Evolutionary conservation across 2,888 invertebrate species (phyloP), one percentile per base, ranked within the genome.

Genomic region (Hylaea fasciaria): DNA sequence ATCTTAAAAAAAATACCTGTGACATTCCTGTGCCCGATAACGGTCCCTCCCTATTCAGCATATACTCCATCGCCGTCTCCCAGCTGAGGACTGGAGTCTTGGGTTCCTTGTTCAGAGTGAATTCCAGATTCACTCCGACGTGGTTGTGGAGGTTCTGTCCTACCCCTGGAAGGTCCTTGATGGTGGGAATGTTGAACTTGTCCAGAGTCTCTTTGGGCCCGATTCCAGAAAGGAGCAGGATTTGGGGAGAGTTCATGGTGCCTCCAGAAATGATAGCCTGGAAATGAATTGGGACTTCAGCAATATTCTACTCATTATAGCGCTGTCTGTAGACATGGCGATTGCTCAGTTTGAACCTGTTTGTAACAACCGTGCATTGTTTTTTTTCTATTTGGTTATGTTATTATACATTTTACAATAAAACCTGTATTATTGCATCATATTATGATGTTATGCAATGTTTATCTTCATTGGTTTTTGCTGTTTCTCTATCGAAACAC

Each of bases 141-240:
- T 95, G 95, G 76, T 95, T 95, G 59, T 95, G 95, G 0, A 95
- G 82, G 74, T 95, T 95, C 73, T 94, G 93, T 0, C 95, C 95
- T 0, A 95, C 95, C 0, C 95, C 95, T 0, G 94, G 95, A 16
- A 95, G 82, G 64, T 95, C 93, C 63, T 93, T 93, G 28, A 94
- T 86, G 10, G 94, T 90, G 5, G 93, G 93, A 29, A 95, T 93
- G 55, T 94, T 93, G 58, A 94, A 93, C 57, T 90, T 88, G 45
- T 92, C 83, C 1, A 95, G 82, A 46, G 94, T 94, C 7, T 93
- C 89, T 70, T 90, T 93, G 0, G 95, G 94, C 0, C 95, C 95
- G 8, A 95, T 91, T 10, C 95, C 95, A 0, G 95, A 95, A 2
- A 95, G 90, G 2, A 95, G 76, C 2, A 95, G 88, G 11, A 95